Base-by-base conservation (phyloP, 37 sponge, comb jelly and placozoan genomes). In the Cladorhizidae sp. region DNA sequence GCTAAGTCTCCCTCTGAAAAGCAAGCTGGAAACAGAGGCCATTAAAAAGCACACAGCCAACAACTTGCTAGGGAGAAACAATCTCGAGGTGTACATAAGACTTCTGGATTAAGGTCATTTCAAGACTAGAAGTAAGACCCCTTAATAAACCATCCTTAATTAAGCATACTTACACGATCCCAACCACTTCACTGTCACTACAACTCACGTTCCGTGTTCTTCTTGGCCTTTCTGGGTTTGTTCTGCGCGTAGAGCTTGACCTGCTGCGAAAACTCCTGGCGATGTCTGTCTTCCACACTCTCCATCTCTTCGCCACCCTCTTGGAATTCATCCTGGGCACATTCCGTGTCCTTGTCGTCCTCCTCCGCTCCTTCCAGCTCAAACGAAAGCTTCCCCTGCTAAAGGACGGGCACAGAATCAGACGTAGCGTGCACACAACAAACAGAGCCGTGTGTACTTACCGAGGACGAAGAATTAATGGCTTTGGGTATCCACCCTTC, bases 171-270 rank as follows among this genome's bases (percentile, higher is more conserved):
- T n/a, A n/a, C n/a, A n/a, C n/a, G n/a, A 20, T 54, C 17, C 17
- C 55, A 54, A 54, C 55, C 17, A 28, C 12, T 59, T 59, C 28
- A 18, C n/a, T 12, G 6, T 6, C 12, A 23, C 15, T 6, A 29
- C 45, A 54, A 82, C 83, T 62, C 43, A 82, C 83, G 83, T n/a
- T 61, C 51, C 39, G 81, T 58, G n/a, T 33, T 37, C 11, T 62
- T 73, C 23, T 72, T 72, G 6, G 38, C 61, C 73, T 72, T 72
- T 31, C 40, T 49, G n/a, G 68, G 80, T 35, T 79, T 79, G 56
- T 79, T 43, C 37, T 79, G 64, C 9, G 35, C 57, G 72, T 82
- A 82, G 29, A 57, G 72, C 9, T 45, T 40, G 37, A 82, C 31
- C 37, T 82, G 50, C 63, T 78, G 50, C 29, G 57, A 1, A 40